Conservation (phyloP, 2,797 vertebrate species). For the Helicolenus hilgendorfi region DNA sequence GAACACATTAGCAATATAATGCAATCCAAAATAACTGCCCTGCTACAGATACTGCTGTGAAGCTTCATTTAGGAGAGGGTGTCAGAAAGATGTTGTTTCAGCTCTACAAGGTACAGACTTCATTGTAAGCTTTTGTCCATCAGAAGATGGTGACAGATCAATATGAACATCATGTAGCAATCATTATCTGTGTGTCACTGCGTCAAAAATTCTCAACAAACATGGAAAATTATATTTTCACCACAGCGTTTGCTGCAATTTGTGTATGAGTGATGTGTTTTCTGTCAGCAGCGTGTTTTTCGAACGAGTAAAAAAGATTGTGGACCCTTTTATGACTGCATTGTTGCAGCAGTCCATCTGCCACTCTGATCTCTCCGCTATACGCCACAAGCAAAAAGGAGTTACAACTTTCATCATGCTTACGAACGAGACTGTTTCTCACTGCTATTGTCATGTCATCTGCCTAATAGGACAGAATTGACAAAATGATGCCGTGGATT, state of each 20-base stretch:
- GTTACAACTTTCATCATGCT: not conserved
- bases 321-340: constrained; percentile 1
- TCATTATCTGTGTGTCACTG: not conserved
- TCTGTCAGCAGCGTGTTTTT: not conserved
- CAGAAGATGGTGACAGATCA: not conserved
- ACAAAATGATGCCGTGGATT: constrained; percentile 5
- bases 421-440: not conserved
- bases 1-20: not conserved
- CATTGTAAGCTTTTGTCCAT: not conserved
- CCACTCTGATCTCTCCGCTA: not conserved
- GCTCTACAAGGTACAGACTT: not conserved
- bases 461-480: not conserved
- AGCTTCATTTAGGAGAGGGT: not conserved
- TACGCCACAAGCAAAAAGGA: not conserved
- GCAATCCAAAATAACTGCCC: constrained; percentile 14
- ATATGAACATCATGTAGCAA: constrained; percentile 4
- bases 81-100: constrained; percentile 38
- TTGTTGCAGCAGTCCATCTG: constrained; percentile 38
- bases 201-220: not conserved
- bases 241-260: not conserved
- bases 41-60: not conserved
- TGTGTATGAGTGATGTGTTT: not conserved
- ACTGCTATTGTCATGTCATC: not conserved
- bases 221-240: not conserved
- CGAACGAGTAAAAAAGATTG: not conserved